phyloP scores from a whole-genome alignment of 2,888 invertebrate genomes.

The Hirtodrosophila alboralis region DNA sequence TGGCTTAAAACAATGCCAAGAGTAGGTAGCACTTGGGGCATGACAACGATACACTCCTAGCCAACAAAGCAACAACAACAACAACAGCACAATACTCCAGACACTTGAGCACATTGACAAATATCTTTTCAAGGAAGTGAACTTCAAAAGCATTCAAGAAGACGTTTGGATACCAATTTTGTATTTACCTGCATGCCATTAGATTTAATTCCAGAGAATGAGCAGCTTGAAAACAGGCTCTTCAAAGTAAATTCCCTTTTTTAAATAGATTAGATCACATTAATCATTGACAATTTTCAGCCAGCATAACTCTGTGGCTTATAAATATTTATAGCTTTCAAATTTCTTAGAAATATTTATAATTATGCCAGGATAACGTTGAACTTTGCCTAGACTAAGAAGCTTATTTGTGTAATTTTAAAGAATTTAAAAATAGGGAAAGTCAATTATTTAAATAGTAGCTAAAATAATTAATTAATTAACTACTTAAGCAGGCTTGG shows the following conservation, averaged over 20 bases:
- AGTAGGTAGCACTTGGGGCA: slow-evolving; percentile 45
- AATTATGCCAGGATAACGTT: too few relatives aligned
- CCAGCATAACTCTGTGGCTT: too few relatives aligned
- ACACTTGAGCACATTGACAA: slow-evolving; percentile 65
- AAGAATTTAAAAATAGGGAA: too few relatives aligned
- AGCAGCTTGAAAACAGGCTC: slow-evolving; percentile 4
- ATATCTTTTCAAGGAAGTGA: slow-evolving; percentile 58
- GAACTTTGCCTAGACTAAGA: too few relatives aligned
- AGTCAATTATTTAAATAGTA: too few relatives aligned
- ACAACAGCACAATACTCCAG: slow-evolving; percentile 47
- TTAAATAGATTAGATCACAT: too few relatives aligned
- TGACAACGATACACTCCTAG: slow-evolving; percentile 25
- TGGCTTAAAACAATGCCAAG: slow-evolving; percentile 61
- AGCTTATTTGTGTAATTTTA: too few relatives aligned
- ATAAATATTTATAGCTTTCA: too few relatives aligned
- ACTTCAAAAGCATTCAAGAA: slow-evolving; percentile 49
- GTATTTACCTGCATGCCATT: slow-evolving; percentile 26
- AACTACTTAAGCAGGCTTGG: too few relatives aligned
- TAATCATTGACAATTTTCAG: too few relatives aligned
- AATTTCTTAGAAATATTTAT: too few relatives aligned
- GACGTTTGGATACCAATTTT: slow-evolving; percentile 40
- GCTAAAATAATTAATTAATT: too few relatives aligned
- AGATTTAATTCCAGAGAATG: background rate
- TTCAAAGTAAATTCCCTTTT: slow-evolving; percentile 1
- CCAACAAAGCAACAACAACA: slow-evolving; percentile 19